phyloP scores from a whole-genome alignment of 2,888 invertebrate species.

The Xylota segnis region DNA sequence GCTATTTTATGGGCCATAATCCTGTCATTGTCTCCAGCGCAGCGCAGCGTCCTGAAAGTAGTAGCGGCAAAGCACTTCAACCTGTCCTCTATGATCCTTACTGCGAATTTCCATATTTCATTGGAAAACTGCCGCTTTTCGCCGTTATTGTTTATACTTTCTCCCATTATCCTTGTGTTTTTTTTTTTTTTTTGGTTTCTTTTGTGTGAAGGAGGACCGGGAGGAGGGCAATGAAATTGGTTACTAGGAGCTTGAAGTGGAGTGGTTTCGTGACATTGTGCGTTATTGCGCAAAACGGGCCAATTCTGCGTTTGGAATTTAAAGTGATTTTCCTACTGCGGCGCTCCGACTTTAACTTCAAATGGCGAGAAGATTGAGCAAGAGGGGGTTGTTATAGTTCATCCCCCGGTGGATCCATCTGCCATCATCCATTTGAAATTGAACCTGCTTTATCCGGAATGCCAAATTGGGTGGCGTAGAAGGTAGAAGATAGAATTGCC shows the following conservation, averaged over 20 bases:
- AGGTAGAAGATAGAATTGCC: conserved; percentile 7
- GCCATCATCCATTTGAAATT: conserved; percentile 44
- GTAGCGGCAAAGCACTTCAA: conserved; percentile 14
- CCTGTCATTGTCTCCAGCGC: conserved; percentile 14
- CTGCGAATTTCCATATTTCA: conserved; percentile 55
- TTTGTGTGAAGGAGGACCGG: background rate
- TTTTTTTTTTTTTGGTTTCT: background rate
- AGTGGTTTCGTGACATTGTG: conserved; percentile 32
- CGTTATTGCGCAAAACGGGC: conserved; percentile 31
- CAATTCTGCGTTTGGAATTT: conserved; percentile 44
- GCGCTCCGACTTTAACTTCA: conserved; percentile 6
- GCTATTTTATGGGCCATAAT: conserved; percentile 33
- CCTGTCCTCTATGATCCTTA: conserved; percentile 23
- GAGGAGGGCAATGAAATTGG: background rate
- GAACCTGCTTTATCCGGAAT: conserved; percentile 37
- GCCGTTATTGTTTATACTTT: conserved; percentile 34
- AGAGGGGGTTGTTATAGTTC: background rate
- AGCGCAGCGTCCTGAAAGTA: too few species aligned
- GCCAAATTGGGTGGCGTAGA: background rate
- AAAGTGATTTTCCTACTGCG: conserved; percentile 28
- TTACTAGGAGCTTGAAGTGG: conserved; percentile 7
- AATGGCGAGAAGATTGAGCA: background rate
- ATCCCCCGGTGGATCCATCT: conserved; percentile 9
- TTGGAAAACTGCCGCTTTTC: conserved; percentile 45
- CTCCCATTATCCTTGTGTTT: conserved; percentile 24